A percentile compares a stretch with the other conserved stretches of the same genome.
These are phyloP conservation scores for Eretmochelys imbricata DNA, from an alignment of 2,113 vertebrate species.

Conservation along the genomic window DNA sequence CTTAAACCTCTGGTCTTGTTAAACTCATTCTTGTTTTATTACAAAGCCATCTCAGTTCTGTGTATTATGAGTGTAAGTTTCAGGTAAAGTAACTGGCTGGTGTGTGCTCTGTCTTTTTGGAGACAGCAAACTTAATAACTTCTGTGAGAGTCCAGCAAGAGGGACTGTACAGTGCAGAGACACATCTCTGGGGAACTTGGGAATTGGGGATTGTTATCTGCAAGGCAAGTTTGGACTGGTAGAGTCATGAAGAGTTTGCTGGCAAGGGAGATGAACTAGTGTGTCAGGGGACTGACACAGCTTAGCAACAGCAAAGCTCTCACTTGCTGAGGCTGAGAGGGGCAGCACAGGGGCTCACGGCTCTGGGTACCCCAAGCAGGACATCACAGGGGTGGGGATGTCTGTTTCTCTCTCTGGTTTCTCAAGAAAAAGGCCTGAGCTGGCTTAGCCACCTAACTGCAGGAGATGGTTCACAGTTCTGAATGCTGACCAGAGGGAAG, in stretches of 20 bases:
- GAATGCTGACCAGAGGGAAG: not conserved
- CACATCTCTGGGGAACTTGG: not conserved
- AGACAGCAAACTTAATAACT: not conserved
- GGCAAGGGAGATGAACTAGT: not conserved
- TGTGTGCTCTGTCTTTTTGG: not conserved
- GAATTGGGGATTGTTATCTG: not conserved
- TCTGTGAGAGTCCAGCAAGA: not conserved
- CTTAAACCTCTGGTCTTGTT: not conserved
- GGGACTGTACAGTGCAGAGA: not conserved
- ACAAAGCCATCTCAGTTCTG: not conserved
- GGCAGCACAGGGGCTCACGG: too few species aligned
- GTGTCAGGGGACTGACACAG: not conserved
- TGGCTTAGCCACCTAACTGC: not conserved
- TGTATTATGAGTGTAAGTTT: not conserved
- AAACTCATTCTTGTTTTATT: not conserved
- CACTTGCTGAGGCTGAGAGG: too few species aligned
- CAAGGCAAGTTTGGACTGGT: not conserved
- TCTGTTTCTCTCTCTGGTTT: not conserved
- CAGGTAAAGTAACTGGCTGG: not conserved
- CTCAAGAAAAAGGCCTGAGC: not conserved
- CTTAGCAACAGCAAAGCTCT: not conserved
- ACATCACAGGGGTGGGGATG: not conserved
- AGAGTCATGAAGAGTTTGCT: not conserved
- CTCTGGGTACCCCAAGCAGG: too few species aligned
- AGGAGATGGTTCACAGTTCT: not conserved